Conservation (phyloP, 2,113 vertebrate species). For the Merops nubicus region DNA sequence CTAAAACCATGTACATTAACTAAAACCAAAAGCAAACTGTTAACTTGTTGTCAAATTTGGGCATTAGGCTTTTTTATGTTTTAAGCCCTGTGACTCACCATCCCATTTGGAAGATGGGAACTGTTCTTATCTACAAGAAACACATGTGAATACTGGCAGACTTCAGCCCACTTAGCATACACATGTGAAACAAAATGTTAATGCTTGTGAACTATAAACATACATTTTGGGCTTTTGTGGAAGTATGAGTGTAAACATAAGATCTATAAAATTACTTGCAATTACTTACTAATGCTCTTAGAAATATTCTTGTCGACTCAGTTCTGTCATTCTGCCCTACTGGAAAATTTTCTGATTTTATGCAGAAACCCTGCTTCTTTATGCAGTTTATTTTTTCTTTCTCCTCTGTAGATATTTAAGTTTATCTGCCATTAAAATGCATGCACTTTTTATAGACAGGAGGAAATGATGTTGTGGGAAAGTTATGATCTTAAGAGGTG, state of each 20-base stretch:
- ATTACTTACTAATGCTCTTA: neutral
- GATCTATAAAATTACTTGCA: neutral
- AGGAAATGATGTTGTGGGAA: neutral
- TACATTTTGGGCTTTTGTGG: neutral
- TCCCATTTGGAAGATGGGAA: neutral
- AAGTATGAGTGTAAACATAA: neutral
- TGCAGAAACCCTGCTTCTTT: neutral
- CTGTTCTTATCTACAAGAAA: constrained; percentile 45
- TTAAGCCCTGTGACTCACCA: neutral
- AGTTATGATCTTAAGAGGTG: neutral
- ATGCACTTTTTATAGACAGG: neutral
- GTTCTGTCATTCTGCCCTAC: neutral
- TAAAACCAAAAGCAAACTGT: neutral
- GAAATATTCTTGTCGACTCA: neutral
- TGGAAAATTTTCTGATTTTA: neutral
- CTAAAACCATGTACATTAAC: neutral
- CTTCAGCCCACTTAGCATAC: neutral
- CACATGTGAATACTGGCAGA: neutral
- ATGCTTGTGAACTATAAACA: neutral
- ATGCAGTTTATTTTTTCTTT: neutral
- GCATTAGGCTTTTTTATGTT: neutral
- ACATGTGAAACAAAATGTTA: neutral
- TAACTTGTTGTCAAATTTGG: neutral
- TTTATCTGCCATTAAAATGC: neutral
- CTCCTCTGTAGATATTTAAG: neutral